A percentile compares a stretch with the other conserved stretches of the same genome.
phyloP scores from a whole-genome alignment of 2,113 vertebrate species.

The Oryzias celebensis region DNA sequence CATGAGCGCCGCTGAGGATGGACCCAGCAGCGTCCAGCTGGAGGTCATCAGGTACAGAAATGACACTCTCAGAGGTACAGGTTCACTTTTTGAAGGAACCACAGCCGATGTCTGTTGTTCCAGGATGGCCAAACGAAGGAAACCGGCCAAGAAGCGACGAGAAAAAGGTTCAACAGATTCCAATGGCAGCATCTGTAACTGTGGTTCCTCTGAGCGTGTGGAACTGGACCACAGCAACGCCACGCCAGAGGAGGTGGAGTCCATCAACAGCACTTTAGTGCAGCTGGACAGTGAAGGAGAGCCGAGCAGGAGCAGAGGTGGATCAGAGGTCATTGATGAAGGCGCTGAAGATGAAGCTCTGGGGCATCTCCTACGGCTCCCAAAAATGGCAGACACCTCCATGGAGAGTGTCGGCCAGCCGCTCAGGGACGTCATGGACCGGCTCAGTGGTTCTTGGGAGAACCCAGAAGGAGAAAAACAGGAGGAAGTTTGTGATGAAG shows the following conservation, averaged over 20 bases:
- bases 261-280: slow-evolving; percentile 41
- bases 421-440: slow-evolving; percentile 86
- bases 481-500: slow-evolving; percentile 6
- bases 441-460: slow-evolving; percentile 83
- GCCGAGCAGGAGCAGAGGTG: slow-evolving; percentile 47
- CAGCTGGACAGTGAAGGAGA: slow-evolving; percentile 33
- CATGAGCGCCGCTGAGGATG: slow-evolving; percentile 58
- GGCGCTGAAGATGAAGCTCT: slow-evolving; percentile 36
- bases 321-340: slow-evolving; percentile 34
- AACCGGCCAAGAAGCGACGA: slow-evolving; percentile 80
- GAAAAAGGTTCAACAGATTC: slow-evolving; percentile 71
- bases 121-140: slow-evolving; percentile 91
- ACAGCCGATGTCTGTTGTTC: slow-evolving; percentile 1
- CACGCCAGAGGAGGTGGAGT: slow-evolving; percentile 34
- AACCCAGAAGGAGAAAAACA: slow-evolving; percentile 22
- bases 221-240: slow-evolving; percentile 46
- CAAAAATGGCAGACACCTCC: slow-evolving; percentile 90
- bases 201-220: slow-evolving; percentile 65
- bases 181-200: slow-evolving; percentile 73
- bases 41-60: slow-evolving; percentile 90
- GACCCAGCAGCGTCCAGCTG: slow-evolving; percentile 76
- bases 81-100: neutral
- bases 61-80: neutral
- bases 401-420: slow-evolving; percentile 89
- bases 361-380: slow-evolving; percentile 75